Conservation (phyloP, 2,797 vertebrate species). For the Onychomys torridus region DNA sequence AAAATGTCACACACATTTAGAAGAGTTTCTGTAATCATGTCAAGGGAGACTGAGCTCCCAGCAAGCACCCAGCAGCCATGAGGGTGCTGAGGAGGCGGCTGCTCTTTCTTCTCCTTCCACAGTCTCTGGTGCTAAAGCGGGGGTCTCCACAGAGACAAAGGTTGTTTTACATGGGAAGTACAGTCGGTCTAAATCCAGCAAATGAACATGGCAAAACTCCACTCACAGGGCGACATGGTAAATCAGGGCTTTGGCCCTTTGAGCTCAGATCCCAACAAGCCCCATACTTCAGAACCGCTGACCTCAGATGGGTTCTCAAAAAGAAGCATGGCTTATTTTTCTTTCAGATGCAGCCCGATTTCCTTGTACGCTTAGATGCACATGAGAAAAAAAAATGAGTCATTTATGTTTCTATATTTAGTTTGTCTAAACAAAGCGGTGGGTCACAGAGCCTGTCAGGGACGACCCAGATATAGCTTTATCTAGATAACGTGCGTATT, state of each 20-base stretch:
- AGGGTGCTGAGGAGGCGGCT: not conserved
- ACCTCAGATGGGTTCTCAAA: conserved; percentile 84
- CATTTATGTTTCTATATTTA: conserved; percentile 78
- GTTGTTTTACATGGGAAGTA: conserved; percentile 72
- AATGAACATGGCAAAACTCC: conserved; percentile 9
- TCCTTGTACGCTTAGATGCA: conserved; percentile 82
- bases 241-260: conserved; percentile 73
- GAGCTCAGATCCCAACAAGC: conserved; percentile 64
- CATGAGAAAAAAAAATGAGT: conserved; percentile 67
- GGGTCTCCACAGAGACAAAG: conserved; percentile 69
- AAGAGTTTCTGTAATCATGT: not conserved
- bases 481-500: conserved; percentile 65
- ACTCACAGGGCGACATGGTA: conserved; percentile 48
- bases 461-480: conserved; percentile 67
- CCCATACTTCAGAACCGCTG: conserved; percentile 76
- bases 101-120: conserved; percentile 44
- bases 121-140: conserved; percentile 44
- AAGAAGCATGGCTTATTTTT: conserved; percentile 36
- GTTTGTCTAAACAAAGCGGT: conserved; percentile 70
- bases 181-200: conserved; percentile 72
- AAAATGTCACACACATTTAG: not conserved
- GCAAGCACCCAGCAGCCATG: not conserved
- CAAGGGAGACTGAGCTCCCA: not conserved
- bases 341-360: conserved; percentile 81
- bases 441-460: conserved; percentile 70